phyloP scores from a whole-genome alignment of 2,888 invertebrate genomes.

The Polydrusus tereticollis region DNA sequence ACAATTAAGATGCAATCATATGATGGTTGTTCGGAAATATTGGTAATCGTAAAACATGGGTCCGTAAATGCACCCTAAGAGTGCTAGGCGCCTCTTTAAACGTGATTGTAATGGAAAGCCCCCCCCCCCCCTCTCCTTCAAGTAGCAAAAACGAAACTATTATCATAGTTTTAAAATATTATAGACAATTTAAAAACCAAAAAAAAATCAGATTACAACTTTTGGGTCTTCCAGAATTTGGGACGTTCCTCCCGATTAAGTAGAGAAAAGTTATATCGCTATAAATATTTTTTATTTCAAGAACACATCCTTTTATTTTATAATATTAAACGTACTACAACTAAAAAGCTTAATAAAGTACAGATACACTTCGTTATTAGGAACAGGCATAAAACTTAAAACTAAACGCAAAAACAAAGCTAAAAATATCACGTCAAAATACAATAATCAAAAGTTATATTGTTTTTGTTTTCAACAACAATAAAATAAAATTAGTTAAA shows the following conservation, averaged over 20 bases:
- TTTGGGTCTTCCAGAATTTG: not conserved
- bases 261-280: not conserved
- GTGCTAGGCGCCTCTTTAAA: no score
- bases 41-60: not conserved
- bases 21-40: no score
- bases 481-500: slow-evolving; percentile 6
- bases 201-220: not conserved
- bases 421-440: slow-evolving; percentile 40
- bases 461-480: slow-evolving; percentile 17
- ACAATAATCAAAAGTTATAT: slow-evolving; percentile 22
- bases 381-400: slow-evolving; percentile 43
- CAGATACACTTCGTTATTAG: slow-evolving; percentile 34
- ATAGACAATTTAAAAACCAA: no score
- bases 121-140: no score
- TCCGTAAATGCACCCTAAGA: not conserved
- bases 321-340: slow-evolving; percentile 19
- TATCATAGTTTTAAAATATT: no score
- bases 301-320: slow-evolving; percentile 24
- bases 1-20: no score
- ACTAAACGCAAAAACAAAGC: slow-evolving; percentile 29
- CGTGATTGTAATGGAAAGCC: no score
- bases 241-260: not conserved
- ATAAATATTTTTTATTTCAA: slow-evolving; percentile 25
- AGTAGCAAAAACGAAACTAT: no score
- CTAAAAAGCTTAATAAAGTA: slow-evolving; percentile 26